Evolutionary conservation across 1,140 invertebrate genomes (phyloP).

Genomic region (Eumaeus atala): DNA sequence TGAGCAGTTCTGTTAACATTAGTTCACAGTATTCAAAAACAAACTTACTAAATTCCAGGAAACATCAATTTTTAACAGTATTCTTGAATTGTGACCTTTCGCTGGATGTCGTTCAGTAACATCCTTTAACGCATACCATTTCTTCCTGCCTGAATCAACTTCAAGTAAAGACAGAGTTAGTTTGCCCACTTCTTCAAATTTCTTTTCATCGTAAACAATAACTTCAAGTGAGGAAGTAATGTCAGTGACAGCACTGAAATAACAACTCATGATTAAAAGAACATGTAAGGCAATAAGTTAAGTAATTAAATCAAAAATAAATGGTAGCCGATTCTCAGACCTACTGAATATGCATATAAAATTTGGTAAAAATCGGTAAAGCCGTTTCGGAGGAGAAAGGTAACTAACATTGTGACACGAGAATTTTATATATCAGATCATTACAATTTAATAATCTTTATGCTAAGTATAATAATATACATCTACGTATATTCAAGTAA

Average conservation of each 20-base stretch:
- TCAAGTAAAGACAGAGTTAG: constrained; percentile 90
- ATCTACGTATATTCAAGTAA: too few species aligned
- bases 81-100: constrained; percentile 82
- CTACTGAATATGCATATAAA: not conserved
- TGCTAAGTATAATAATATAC: too few species aligned
- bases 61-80: constrained; percentile 89
- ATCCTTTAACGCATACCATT: constrained; percentile 97
- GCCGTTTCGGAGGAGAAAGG: too few species aligned
- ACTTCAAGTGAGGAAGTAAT: constrained; percentile 95
- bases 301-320: not conserved
- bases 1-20: too few species aligned
- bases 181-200: constrained; percentile 96
- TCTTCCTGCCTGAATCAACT: constrained; percentile 90
- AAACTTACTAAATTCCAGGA: constrained; percentile 86
- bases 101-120: constrained; percentile 88
- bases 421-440: too few species aligned
- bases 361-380: too few species aligned
- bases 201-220: constrained; percentile 96
- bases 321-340: not conserved
- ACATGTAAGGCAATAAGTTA: too few species aligned
- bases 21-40: constrained; percentile 12
- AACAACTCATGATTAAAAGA: not conserved
- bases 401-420: too few species aligned
- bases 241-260: constrained; percentile 91
- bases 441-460: too few species aligned